Base-by-base conservation (phyloP, 1,140 invertebrate species). In the Magallana angulata region DNA sequence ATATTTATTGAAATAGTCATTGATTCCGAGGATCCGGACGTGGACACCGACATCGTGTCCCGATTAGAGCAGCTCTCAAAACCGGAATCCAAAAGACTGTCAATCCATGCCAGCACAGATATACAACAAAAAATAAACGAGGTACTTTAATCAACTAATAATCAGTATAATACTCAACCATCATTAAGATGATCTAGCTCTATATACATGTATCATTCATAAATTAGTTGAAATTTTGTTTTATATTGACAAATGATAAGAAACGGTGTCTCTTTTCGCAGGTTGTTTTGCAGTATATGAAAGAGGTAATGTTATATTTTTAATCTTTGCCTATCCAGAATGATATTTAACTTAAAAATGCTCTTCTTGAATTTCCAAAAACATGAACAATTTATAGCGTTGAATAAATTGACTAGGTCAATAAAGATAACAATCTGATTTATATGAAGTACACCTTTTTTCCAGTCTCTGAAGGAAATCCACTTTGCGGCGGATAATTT, bases 251-350 rank as follows among this genome's bases (percentile, higher is more conserved):
- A 24, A 81, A 18, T 48, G 12, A 7, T 62, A 9, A 24, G 18
- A 30, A n/a, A 14, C 57, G 57, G 1, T 58, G 84, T 83, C 86
- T 83, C 18, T 85, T 57, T 90, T 90, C 2, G 12, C 88, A 91
- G 91, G 87, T 89, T 57, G 85, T 92, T 24, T 57, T 92, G 62
- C 90, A 91, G 60, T 91, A 91, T 71, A 89, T 91, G 4, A 91
- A 91, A 90, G 91, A 92, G 88, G 91, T 91, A 83, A 58, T 30
- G 64, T 4, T 68, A 48, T 48, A 1, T 5, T 48, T 24, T 48
- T 48, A 0, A 48, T 4, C 36, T 48, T 48, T 48, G 36, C 5
- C 36, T 48, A 48, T 48, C 36, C 2, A 48, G 36, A 48, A 48
- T 48, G 36, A 48, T 5, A 5, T 48, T 48, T 48, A 48, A 48